Evolutionary conservation across 2,113 vertebrate species (phyloP).

Genomic region (Hyla sarda): DNA sequence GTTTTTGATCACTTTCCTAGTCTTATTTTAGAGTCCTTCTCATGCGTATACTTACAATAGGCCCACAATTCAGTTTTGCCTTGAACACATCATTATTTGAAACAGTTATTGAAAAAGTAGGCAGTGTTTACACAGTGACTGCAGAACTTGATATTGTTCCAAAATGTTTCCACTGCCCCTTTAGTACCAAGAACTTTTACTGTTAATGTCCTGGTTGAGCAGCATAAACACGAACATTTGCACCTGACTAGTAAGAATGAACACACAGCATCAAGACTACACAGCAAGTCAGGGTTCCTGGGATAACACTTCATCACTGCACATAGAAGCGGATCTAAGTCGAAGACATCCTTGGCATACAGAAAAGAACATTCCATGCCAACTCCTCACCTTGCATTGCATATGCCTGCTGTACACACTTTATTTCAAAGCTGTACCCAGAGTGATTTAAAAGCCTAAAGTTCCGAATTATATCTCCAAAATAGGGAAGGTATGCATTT

Average conservation of each 20-base stretch:
- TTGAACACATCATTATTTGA: constrained; percentile 8
- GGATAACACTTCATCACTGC: constrained; percentile 12
- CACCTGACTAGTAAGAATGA: constrained; percentile 40
- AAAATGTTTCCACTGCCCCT: constrained; percentile 29
- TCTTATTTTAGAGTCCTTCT: background rate
- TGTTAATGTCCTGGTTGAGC: background rate
- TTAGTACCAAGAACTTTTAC: constrained; percentile 18
- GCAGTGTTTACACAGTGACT: constrained; percentile 30
- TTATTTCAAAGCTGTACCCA: constrained; percentile 23
- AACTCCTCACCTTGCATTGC: constrained; percentile 8
- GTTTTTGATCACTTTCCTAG: background rate
- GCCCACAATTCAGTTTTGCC: background rate
- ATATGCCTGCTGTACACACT: background rate
- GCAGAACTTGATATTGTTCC: constrained; percentile 25
- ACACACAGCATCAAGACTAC: background rate
- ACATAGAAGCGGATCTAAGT: constrained; percentile 1
- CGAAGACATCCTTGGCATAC: constrained; percentile 20
- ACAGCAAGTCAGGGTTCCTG: background rate
- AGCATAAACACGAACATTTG: constrained; percentile 9
- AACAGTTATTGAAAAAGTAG: constrained; percentile 23
- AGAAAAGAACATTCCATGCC: constrained; percentile 37
- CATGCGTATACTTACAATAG: background rate
- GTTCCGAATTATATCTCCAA: constrained; percentile 31
- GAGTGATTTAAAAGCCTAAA: background rate
- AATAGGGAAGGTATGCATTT: constrained; percentile 53